phyloP scores from a whole-genome alignment of 2,113 vertebrate genomes.

The Vulpes ferrilata region DNA sequence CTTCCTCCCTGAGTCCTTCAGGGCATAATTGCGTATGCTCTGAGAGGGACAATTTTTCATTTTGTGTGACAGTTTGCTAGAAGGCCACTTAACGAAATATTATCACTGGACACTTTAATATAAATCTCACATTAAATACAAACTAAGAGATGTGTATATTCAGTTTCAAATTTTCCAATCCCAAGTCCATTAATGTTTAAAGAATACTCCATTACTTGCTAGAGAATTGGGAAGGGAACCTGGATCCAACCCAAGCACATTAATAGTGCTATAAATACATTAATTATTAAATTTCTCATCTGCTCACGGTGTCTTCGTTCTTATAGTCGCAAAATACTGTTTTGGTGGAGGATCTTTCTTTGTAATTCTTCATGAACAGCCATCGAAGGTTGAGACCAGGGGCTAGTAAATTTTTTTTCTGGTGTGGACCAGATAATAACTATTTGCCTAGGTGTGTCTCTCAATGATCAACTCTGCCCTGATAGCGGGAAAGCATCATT shows the following conservation, averaged over 20 bases:
- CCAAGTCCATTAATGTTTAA: not conserved
- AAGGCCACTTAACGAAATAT: not conserved
- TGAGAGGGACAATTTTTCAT: not conserved
- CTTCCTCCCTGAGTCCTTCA: not conserved
- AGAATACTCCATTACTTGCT: not conserved
- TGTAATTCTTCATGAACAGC: not conserved
- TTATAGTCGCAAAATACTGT: not conserved
- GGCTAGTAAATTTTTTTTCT: not conserved
- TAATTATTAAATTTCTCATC: not conserved
- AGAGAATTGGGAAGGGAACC: too few relatives aligned
- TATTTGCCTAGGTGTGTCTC: not conserved
- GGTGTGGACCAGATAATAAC: not conserved
- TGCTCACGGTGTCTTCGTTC: not conserved
- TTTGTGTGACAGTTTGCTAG: not conserved
- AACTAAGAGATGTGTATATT: not conserved
- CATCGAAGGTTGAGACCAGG: not conserved
- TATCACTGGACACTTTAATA: too few relatives aligned
- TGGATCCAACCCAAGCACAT: not conserved
- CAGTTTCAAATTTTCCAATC: not conserved
- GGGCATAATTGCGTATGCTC: too few relatives aligned
- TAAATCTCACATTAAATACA: not conserved
- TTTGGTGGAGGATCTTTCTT: not conserved
- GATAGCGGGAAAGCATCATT: rapidly evolving
- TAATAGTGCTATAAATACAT: not conserved
- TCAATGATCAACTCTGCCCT: not conserved